A percentile compares a stretch with the other conserved stretches of the same genome.
Conservation (phyloP, 2,888 invertebrate species). For the Papilio protenor region DNA sequence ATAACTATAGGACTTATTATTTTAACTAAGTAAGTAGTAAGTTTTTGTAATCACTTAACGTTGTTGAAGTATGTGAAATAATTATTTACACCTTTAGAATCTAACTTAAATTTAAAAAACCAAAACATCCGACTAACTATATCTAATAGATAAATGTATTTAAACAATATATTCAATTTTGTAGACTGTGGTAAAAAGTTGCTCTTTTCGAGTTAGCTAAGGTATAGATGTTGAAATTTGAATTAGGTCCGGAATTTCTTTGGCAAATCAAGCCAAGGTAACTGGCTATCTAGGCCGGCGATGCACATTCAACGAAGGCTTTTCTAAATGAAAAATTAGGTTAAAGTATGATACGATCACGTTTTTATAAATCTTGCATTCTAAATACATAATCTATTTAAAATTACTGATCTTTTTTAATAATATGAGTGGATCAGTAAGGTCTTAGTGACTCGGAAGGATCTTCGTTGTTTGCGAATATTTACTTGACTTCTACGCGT, state of each 20-base stretch:
- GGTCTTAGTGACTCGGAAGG: background rate
- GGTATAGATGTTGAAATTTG: slow-evolving; percentile 35
- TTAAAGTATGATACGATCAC: background rate
- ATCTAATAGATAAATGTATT: too few species aligned
- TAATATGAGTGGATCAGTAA: background rate
- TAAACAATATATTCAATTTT: background rate
- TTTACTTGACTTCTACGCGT: background rate
- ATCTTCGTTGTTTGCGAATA: background rate
- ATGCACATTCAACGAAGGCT: slow-evolving; percentile 18
- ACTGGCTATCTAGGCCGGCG: slow-evolving; percentile 27
- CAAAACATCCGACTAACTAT: too few species aligned
- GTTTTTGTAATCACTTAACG: too few species aligned
- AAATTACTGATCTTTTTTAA: background rate
- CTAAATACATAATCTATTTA: too few species aligned
- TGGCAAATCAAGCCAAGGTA: slow-evolving; percentile 35
- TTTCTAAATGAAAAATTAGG: background rate
- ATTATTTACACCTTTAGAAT: too few species aligned
- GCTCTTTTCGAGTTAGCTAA: slow-evolving; percentile 32
- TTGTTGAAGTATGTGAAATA: too few species aligned
- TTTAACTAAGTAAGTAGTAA: too few species aligned
- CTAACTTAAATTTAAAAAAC: too few species aligned
- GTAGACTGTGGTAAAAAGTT: slow-evolving; percentile 28
- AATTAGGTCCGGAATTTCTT: slow-evolving; percentile 41
- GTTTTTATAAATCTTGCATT: background rate
- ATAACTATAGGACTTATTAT: too few species aligned